Conservation (phyloP, 2,113 vertebrate species). For the Pseudorectes ferrugineus region DNA sequence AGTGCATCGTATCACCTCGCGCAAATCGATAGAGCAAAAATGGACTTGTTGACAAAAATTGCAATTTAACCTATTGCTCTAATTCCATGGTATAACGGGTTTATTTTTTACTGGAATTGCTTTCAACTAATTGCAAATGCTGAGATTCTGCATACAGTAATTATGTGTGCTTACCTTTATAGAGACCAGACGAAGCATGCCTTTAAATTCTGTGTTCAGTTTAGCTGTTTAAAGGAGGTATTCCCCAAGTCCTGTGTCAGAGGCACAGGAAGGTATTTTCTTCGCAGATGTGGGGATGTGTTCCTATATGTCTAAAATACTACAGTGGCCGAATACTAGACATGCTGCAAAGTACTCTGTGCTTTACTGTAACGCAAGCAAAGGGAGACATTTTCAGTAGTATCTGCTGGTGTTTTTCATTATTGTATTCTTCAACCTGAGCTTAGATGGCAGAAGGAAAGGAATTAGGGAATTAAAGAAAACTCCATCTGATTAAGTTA, state of each 20-base stretch:
- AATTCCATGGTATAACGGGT: conserved; percentile 7
- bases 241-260: neutral
- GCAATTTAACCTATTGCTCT: conserved; percentile 19
- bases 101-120: conserved; percentile 44
- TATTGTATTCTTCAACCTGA: neutral
- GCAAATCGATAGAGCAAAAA: conserved; percentile 47
- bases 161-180: neutral
- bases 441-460: neutral
- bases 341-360: neutral
- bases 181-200: neutral
- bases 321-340: neutral
- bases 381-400: neutral
- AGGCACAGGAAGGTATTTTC: neutral
- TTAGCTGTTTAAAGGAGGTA: neutral
- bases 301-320: neutral
- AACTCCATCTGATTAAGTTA: conserved; percentile 16
- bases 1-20: conserved; percentile 1
- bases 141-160: conserved; percentile 1
- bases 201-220: neutral
- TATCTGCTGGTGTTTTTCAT: neutral
- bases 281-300: neutral
- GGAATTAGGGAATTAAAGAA: neutral
- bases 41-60: conserved; percentile 34
- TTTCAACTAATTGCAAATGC: conserved; percentile 15
- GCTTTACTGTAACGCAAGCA: neutral